phyloP scores from a whole-genome alignment of 2,113 vertebrate species.

The Orycteropus afer region DNA sequence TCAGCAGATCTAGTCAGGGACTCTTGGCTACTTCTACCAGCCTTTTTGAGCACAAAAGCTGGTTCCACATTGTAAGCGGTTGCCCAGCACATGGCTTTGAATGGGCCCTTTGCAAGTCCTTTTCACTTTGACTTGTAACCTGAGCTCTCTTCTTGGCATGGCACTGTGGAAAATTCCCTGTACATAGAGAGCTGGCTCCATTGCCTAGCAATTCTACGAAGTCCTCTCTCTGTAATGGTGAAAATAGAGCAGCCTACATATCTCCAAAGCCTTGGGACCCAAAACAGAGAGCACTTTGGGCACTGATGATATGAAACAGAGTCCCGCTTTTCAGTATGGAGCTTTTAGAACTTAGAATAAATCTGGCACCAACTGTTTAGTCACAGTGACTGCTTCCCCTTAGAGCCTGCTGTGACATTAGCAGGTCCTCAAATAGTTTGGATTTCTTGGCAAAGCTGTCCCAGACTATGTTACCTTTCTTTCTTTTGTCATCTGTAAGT shows the following conservation, averaged over 20 bases:
- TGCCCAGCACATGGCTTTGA: constrained; percentile 37
- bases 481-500: background rate
- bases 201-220: constrained; percentile 63
- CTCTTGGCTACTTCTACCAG: constrained; percentile 11
- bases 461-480: background rate
- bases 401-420: background rate
- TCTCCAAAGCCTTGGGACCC: background rate
- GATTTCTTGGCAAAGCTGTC: background rate
- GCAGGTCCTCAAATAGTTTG: background rate
- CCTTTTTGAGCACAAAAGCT: constrained; percentile 44
- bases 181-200: constrained; percentile 29
- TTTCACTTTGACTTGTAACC: constrained; percentile 22
- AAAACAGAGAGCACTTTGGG: background rate
- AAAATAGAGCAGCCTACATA: background rate
- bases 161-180: constrained; percentile 64
- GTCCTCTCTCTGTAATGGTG: background rate
- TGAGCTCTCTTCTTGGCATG: constrained; percentile 63
- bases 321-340: background rate
- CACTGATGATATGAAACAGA: background rate
- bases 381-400: background rate
- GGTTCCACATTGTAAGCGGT: background rate
- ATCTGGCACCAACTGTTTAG: background rate
- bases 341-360: background rate
- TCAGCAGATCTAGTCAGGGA: constrained; percentile 18
- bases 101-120: constrained; percentile 9